Base-by-base conservation (phyloP, 1,140 invertebrate species). In the Thaumetopoea pityocampa region DNA sequence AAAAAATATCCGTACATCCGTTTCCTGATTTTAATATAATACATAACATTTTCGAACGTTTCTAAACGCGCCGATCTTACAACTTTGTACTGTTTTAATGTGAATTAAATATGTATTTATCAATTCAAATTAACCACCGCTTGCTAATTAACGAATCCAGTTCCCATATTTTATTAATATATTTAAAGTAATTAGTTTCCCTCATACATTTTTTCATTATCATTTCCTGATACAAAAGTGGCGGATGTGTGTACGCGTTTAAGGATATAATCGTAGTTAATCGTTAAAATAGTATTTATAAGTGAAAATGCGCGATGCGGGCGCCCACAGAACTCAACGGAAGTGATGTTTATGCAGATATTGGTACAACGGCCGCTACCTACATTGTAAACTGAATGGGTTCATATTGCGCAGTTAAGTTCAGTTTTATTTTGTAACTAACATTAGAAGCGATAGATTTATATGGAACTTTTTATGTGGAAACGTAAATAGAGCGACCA, bases 331-430 rank as follows among this genome's bases (percentile, higher is more conserved):
- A 40, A 32, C n/a, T 18, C 55, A 59, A 35, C 67, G 74, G 74
- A 79, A 79, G 71, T 67, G 53, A 57, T 61, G 54, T 63, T 28
- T 59, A 67, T 60, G 59, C 60, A 66, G 65, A 73, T 74, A 72
- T 66, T 60, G 57, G 46, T 46, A 61, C 45, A 53, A 60, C 53
- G 36, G 28, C 43, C 51, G 43, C 55, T 60, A 65, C 54, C 51
- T 57, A 38, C 51, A 63, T 64, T 69, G 46, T n/a, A n/a, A 61
- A 67, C 60, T 68, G 49, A 51, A 66, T 69, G 56, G 41, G 51
- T 46, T 40, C 61, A 68, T 60, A 60, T 30, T 40, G 51, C 61
- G 70, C 60, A 72, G 70, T 55, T 50, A 28, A 55, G 55, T 52
- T 43, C 23, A 4, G 15, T 16, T 36, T 24, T 26, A 23, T 36